A percentile compares a stretch with the other conserved stretches of the same genome.
These are phyloP conservation scores for Cnemophilus loriae DNA, from an alignment of 2,113 vertebrate species.

Conservation along the genomic window DNA sequence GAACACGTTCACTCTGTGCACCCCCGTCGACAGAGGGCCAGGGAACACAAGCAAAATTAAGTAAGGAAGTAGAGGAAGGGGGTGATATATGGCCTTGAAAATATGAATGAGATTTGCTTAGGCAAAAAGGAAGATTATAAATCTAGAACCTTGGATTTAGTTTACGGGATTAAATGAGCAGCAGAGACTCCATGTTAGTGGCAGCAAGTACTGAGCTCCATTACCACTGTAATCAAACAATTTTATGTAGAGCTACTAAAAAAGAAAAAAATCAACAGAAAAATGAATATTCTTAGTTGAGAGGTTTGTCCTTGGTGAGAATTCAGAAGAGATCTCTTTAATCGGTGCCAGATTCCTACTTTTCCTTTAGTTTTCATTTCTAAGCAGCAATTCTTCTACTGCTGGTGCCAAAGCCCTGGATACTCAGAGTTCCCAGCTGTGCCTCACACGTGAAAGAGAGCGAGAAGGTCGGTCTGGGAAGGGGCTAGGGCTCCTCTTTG, in stretches of 20 bases:
- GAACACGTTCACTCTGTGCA: neutral
- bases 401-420: neutral
- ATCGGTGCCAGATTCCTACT: neutral
- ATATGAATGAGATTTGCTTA: neutral
- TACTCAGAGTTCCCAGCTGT: neutral
- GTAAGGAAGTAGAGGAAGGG: neutral
- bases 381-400: neutral
- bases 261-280: neutral
- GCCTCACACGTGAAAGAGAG: neutral
- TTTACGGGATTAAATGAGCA: neutral
- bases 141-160: neutral
- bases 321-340: neutral
- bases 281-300: neutral
- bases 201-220: neutral
- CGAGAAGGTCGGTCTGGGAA: neutral
- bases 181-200: neutral
- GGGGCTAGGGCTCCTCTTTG: neutral
- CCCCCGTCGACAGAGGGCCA: neutral
- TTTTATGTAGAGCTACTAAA: neutral
- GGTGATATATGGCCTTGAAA: neutral
- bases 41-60: neutral
- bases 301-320: neutral
- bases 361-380: slow-evolving; percentile 5
- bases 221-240: neutral
- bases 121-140: neutral